These are phyloP conservation scores for Luperina nickerlii DNA, from an alignment of 2,888 invertebrate genomes.

Conservation along the genomic window DNA sequence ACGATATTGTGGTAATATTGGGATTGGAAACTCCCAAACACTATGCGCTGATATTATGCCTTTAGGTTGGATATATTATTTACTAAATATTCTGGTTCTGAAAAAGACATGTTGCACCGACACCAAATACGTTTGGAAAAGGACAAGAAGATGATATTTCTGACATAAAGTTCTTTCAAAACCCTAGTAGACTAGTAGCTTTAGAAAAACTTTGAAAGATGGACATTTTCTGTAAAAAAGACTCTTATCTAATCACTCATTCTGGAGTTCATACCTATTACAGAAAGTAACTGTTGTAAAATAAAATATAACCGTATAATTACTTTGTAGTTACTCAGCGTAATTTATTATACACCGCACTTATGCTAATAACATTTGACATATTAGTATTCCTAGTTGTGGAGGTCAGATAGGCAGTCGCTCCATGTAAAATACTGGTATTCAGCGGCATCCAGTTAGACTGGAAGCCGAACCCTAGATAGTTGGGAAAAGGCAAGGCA, in stretches of 20 bases:
- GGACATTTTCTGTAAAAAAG: too few species aligned
- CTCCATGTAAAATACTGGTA: too few species aligned
- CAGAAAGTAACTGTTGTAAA: not conserved
- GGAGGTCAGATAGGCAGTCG: too few species aligned
- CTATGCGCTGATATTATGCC: not conserved
- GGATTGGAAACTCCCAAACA: not conserved
- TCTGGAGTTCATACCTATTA: not conserved
- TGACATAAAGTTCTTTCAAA: not conserved
- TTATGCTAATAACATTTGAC: conserved; percentile 16
- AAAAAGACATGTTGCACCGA: too few species aligned
- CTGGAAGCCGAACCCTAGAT: too few species aligned
- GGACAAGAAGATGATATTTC: not conserved
- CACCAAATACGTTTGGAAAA: not conserved
- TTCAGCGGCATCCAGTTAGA: too few species aligned
- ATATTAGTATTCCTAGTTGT: not conserved
- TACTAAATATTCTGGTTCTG: not conserved
- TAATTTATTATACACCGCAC: not conserved
- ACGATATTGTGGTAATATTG: not conserved
- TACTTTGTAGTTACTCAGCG: not conserved
- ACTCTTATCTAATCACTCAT: too few species aligned
- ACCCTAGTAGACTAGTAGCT: not conserved
- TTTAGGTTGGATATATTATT: not conserved
- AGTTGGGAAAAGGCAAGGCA: too few species aligned
- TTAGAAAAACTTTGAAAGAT: not conserved
- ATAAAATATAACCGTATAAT: not conserved